Evolutionary conservation across 2,113 vertebrate genomes (phyloP).

Genomic region (Perca flavescens): DNA sequence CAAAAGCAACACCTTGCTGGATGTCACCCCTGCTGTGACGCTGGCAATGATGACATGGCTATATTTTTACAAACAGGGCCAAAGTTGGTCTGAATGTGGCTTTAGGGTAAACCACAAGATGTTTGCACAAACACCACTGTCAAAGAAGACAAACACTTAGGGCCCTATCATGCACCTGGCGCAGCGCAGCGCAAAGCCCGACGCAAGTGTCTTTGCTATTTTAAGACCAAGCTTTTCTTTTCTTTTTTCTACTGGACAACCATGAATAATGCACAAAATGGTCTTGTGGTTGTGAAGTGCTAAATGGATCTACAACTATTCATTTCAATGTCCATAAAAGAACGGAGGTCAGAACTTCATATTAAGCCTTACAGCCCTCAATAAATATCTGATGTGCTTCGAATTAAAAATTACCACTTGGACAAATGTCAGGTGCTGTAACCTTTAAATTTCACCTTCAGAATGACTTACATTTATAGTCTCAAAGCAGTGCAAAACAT

Average conservation of each 20-base stretch:
- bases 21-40: too few relatives aligned
- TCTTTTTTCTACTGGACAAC: neutral
- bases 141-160: too few relatives aligned
- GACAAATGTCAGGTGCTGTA: conserved; percentile 41
- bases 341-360: conserved; percentile 22
- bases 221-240: neutral
- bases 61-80: neutral
- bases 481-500: neutral
- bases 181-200: too few relatives aligned
- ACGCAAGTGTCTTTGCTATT: too few relatives aligned
- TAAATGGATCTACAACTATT: neutral
- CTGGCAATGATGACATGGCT: neutral
- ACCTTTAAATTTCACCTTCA: conserved; percentile 38
- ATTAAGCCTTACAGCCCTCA: conserved; percentile 14
- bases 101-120: neutral
- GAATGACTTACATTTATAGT: neutral
- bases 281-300: neutral
- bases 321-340: neutral
- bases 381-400: conserved; percentile 34
- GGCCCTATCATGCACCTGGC: too few relatives aligned
- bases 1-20: neutral
- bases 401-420: conserved; percentile 39
- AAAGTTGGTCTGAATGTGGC: neutral
- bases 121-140: neutral
- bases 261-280: neutral